These are phyloP conservation scores for Pandemis corylana DNA, from an alignment of 2,888 invertebrate genomes.

Conservation along the genomic window DNA sequence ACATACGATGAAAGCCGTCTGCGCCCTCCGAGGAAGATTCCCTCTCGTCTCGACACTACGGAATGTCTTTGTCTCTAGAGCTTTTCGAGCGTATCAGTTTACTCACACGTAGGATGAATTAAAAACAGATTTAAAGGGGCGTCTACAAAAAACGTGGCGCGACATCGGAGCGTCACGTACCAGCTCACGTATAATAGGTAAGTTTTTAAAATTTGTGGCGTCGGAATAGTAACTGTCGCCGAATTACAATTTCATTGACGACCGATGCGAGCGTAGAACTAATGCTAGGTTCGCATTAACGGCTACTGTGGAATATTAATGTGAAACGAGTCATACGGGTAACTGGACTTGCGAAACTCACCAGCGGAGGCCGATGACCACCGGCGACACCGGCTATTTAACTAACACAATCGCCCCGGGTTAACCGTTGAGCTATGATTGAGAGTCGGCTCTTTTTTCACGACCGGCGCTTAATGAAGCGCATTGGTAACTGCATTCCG, in stretches of 20 bases:
- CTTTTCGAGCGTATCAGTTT: conserved; percentile 58
- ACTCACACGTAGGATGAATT: conserved; percentile 44
- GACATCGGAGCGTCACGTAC: conserved; percentile 21
- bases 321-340: conserved; percentile 74
- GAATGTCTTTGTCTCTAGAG: conserved; percentile 75
- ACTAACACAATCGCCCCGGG: conserved; percentile 53
- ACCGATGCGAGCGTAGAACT: conserved; percentile 44
- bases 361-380: conserved; percentile 82
- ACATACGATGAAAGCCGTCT: conserved; percentile 79
- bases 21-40: conserved; percentile 75
- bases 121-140: conserved; percentile 22
- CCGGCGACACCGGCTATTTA: conserved; percentile 60
- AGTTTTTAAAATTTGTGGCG: conserved; percentile 13
- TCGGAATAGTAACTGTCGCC: conserved; percentile 31
- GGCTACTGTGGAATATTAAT: conserved; percentile 80
- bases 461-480: conserved; percentile 64
- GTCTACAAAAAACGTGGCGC: not conserved
- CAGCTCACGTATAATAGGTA: conserved; percentile 17
- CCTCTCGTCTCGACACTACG: conserved; percentile 71
- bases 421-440: conserved; percentile 48
- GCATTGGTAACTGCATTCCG: conserved; percentile 70
- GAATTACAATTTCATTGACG: conserved; percentile 41
- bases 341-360: conserved; percentile 83
- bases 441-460: conserved; percentile 53
- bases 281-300: conserved; percentile 73